phyloP scores from a whole-genome alignment of 2,113 vertebrate genomes.

The Vulpes lagopus region DNA sequence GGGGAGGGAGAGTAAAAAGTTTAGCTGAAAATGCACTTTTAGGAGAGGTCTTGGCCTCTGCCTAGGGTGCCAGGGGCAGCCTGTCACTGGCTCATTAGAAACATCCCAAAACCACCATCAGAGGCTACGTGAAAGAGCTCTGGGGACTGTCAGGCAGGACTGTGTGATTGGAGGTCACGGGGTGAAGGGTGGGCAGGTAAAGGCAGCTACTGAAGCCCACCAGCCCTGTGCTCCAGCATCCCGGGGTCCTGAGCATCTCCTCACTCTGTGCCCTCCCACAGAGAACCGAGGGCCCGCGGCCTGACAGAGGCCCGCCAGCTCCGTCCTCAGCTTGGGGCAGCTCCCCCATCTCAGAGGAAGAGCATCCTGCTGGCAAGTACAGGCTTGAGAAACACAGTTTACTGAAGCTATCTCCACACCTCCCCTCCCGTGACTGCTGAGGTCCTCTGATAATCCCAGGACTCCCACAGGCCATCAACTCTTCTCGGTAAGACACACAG shows the following conservation, averaged over 20 bases:
- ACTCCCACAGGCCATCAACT: neutral
- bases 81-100: neutral
- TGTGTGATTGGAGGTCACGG: neutral
- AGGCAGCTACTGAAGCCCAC: neutral
- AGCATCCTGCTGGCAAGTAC: neutral
- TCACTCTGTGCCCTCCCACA: neutral
- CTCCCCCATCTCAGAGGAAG: neutral
- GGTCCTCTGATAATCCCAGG: neutral
- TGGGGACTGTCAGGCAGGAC: no score
- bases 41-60: neutral
- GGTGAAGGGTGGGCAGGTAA: neutral
- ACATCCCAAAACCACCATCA: neutral
- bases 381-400: neutral
- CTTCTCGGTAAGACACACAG: slow-evolving; percentile 15
- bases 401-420: neutral
- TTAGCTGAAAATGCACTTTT: neutral
- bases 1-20: neutral
- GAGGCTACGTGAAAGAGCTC: neutral
- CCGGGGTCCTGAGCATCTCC: neutral
- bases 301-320: rapidly evolving
- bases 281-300: neutral
- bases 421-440: neutral
- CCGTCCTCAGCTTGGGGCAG: neutral
- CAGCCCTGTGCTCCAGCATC: neutral
- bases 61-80: neutral